Conservation (phyloP, 2,113 vertebrate genomes). For the Nestor notabilis region DNA sequence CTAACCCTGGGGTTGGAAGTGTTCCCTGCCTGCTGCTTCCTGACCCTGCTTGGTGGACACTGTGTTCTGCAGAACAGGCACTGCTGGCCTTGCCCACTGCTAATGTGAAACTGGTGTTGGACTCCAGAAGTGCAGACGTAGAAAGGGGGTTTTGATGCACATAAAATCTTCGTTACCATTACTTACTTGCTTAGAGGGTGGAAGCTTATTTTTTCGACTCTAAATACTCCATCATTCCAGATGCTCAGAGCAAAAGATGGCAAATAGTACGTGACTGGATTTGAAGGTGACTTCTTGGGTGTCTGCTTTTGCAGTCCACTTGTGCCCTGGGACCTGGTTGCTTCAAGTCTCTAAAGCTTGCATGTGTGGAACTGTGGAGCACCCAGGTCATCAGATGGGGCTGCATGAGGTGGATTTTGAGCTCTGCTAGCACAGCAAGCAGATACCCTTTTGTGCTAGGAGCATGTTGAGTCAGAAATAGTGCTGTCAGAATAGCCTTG, state of each 20-base stretch:
- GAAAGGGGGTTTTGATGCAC: not conserved
- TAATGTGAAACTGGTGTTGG: not conserved
- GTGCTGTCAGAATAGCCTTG: not conserved
- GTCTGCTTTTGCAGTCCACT: not conserved
- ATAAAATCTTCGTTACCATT: slow-evolving; percentile 51
- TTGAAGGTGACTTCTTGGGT: not conserved
- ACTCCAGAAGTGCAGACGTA: accelerated
- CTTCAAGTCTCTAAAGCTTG: not conserved
- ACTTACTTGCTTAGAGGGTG: not conserved
- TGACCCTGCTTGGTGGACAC: not conserved
- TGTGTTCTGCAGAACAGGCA: not conserved
- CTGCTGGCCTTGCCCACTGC: not conserved
- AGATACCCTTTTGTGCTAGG: not conserved
- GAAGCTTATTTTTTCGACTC: slow-evolving; percentile 27
- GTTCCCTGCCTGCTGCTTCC: not conserved
- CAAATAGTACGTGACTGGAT: not conserved
- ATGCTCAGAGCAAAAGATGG: not conserved
- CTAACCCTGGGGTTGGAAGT: not conserved
- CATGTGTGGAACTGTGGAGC: not conserved
- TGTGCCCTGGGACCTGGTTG: not conserved
- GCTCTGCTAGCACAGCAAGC: not conserved
- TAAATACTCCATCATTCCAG: not conserved
- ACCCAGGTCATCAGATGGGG: not conserved
- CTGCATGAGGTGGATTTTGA: not conserved
- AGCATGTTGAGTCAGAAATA: not conserved